Evolutionary conservation across 2,888 invertebrate species (phyloP).

Genomic region (Trichogramma dendrolimi): DNA sequence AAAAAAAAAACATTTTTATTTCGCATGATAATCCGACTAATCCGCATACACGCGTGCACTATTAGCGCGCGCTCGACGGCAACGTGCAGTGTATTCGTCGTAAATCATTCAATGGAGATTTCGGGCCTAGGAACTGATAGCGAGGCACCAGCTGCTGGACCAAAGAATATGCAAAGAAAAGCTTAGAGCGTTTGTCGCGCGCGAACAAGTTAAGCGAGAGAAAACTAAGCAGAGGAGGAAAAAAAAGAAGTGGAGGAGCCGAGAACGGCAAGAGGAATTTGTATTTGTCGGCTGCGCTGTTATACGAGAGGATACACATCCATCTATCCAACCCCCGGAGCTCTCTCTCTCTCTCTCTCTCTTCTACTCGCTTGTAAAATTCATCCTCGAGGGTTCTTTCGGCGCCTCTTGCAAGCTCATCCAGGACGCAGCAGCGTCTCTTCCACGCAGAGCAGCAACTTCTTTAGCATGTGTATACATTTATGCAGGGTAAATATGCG

Average conservation of each 20-base stretch:
- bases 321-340: slow-evolving; percentile 28
- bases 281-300: slow-evolving; percentile 44
- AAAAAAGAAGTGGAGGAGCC: slow-evolving; percentile 2
- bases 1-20: no score
- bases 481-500: no score
- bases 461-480: no score
- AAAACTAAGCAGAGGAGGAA: slow-evolving; percentile 30
- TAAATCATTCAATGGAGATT: slow-evolving; percentile 32
- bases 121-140: slow-evolving; percentile 23
- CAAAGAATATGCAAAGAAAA: slow-evolving; percentile 17
- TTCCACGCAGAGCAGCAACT: no score
- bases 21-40: slow-evolving; percentile 9
- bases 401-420: no score
- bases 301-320: slow-evolving; percentile 40
- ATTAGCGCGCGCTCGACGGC: no score
- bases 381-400: no score
- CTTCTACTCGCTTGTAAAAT: no score
- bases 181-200: not conserved
- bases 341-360: no score
- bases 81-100: slow-evolving; percentile 1
- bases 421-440: no score
- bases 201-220: slow-evolving; percentile 27
- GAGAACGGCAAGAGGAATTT: slow-evolving; percentile 34
- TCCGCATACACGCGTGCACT: no score
- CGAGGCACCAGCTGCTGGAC: slow-evolving; percentile 17